A percentile compares a stretch with the other conserved stretches of the same genome.
Conservation (phyloP, 1,140 invertebrate genomes). For the Platorchestia sp. region DNA sequence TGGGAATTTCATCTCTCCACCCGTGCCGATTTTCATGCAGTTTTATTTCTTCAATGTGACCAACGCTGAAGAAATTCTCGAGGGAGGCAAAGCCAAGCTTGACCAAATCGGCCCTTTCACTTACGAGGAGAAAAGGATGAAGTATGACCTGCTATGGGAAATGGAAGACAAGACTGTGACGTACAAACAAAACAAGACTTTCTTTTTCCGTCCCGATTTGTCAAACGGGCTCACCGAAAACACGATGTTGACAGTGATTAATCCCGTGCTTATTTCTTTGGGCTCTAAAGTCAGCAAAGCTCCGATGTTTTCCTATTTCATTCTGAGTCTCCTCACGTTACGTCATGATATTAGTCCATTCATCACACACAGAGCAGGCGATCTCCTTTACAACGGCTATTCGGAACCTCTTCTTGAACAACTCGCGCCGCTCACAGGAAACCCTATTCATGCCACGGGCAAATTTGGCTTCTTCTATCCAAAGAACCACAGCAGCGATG, state of each 20-base stretch:
- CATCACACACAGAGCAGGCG: slow-evolving; percentile 78
- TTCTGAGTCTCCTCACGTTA: slow-evolving; percentile 56
- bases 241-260: slow-evolving; percentile 60
- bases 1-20: slow-evolving; percentile 71
- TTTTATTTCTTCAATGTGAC: slow-evolving; percentile 74
- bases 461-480: slow-evolving; percentile 70
- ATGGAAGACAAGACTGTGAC: slow-evolving; percentile 66
- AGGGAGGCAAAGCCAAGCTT: slow-evolving; percentile 71
- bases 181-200: slow-evolving; percentile 67
- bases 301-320: background rate
- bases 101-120: slow-evolving; percentile 72
- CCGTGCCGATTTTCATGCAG: slow-evolving; percentile 72
- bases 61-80: slow-evolving; percentile 72
- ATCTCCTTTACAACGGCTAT: slow-evolving; percentile 86
- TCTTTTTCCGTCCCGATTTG: slow-evolving; percentile 61
- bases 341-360: slow-evolving; percentile 70
- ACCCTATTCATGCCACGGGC: slow-evolving; percentile 82
- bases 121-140: slow-evolving; percentile 70
- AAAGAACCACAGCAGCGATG: slow-evolving; percentile 74
- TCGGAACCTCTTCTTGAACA: slow-evolving; percentile 76
- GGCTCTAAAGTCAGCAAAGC: background rate
- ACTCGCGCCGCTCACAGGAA: slow-evolving; percentile 56
- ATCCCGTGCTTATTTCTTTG: slow-evolving; percentile 59
- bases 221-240: slow-evolving; percentile 55
- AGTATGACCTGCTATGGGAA: slow-evolving; percentile 66